These are phyloP conservation scores for Oreohelix idahoensis DNA, from an alignment of 1,140 invertebrate species.

Conservation along the genomic window DNA sequence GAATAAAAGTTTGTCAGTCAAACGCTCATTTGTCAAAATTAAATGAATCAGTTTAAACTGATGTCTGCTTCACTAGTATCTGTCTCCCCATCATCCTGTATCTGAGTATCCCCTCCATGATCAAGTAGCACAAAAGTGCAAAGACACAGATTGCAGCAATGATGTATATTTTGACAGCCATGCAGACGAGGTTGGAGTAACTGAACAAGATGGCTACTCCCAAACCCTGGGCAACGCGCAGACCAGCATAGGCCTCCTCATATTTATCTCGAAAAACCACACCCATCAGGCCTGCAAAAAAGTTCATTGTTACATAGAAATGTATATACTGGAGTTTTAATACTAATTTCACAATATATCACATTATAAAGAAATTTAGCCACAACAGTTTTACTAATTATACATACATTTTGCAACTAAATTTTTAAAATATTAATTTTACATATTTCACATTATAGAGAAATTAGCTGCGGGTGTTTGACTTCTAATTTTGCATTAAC, in stretches of 20 bases:
- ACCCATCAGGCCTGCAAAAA: conserved; percentile 65
- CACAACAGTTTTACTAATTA: too few relatives aligned
- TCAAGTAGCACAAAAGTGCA: conserved; percentile 47
- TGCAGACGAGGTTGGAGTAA: conserved; percentile 52
- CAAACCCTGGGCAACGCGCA: conserved; percentile 52
- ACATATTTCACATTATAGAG: too few relatives aligned
- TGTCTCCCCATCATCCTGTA: neutral
- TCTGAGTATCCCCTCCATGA: conserved; percentile 32
- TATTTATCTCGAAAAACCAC: conserved; percentile 57
- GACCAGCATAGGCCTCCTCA: conserved; percentile 62
- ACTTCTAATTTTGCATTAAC: too few relatives aligned
- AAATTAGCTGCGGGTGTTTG: too few relatives aligned
- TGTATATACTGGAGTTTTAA: neutral
- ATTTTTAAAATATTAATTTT: too few relatives aligned
- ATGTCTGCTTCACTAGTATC: neutral
- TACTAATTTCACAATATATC: neutral
- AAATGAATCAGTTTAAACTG: conserved; percentile 3
- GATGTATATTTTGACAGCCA: conserved; percentile 56
- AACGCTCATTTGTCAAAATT: too few relatives aligned
- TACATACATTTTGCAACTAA: too few relatives aligned
- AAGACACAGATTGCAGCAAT: conserved; percentile 42
- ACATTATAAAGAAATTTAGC: too few relatives aligned
- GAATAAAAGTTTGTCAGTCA: too few relatives aligned
- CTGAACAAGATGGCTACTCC: conserved; percentile 50
- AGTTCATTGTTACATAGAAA: conserved; percentile 29